Percentiles rank a stretch among this genome's conserved stretches.
Evolutionary conservation across 2,888 invertebrate species (phyloP).

Genomic region (Scaptomyza parva): DNA sequence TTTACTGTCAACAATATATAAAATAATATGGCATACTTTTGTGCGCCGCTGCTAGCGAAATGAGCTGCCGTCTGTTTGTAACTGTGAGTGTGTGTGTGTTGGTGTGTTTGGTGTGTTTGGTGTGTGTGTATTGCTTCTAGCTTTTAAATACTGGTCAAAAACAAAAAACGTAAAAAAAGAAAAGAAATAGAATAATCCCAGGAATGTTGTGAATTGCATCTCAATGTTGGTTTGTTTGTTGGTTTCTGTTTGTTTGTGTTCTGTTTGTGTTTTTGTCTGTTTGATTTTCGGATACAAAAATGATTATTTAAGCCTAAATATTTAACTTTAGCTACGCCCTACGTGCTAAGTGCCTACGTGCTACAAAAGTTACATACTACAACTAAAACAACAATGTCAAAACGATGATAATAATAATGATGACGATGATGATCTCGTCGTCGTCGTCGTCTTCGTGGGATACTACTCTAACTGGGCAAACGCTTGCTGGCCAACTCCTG

Average conservation of each 20-base stretch:
- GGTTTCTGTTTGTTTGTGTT: constrained; percentile 24
- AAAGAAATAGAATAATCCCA: no score
- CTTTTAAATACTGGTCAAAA: constrained; percentile 75
- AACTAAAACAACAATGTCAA: constrained; percentile 69
- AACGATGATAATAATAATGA: constrained; percentile 40
- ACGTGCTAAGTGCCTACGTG: constrained; percentile 53
- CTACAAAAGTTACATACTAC: constrained; percentile 58
- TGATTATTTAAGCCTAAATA: constrained; percentile 41
- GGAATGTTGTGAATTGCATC: constrained; percentile 75
- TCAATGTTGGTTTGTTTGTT: constrained; percentile 37
- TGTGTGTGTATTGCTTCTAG: constrained; percentile 67
- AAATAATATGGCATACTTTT: constrained; percentile 76
- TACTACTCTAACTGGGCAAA: constrained; percentile 77
- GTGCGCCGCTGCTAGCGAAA: constrained; percentile 58
- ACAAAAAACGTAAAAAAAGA: constrained; percentile 13
- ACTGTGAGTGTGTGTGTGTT: constrained; percentile 18
- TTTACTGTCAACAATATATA: constrained; percentile 35
- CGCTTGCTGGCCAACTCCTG: constrained; percentile 85
- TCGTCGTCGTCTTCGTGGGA: no score
- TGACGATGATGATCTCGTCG: constrained; percentile 17
- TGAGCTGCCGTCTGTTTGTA: constrained; percentile 45
- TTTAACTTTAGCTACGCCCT: constrained; percentile 62
- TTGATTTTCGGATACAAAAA: constrained; percentile 47
- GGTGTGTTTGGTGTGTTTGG: constrained; percentile 28
- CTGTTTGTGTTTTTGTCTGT: constrained; percentile 18